These are phyloP conservation scores for Zosterops lateralis DNA, from an alignment of 2,113 vertebrate species.

Conservation along the genomic window DNA sequence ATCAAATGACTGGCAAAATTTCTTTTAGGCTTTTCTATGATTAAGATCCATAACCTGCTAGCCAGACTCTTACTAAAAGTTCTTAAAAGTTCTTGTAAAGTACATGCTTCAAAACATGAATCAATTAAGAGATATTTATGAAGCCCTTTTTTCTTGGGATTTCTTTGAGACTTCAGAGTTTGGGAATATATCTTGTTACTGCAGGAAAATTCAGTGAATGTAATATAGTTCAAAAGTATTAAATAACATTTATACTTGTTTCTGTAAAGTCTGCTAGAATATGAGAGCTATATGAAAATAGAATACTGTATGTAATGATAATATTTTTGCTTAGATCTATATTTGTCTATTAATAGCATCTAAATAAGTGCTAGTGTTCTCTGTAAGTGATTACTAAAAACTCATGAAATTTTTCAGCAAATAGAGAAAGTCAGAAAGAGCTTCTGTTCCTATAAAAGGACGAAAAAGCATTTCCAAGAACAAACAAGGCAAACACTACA, in stretches of 20 bases:
- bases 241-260: neutral
- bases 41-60: neutral
- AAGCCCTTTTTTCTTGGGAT: neutral
- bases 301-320: neutral
- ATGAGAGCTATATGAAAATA: neutral
- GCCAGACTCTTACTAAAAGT: neutral
- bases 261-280: neutral
- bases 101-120: accelerated
- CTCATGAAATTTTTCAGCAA: neutral
- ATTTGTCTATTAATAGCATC: neutral
- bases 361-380: neutral
- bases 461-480: neutral
- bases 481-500: neutral
- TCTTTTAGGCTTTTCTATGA: neutral
- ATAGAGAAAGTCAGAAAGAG: neutral
- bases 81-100: neutral
- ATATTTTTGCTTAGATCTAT: neutral
- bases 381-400: neutral
- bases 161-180: neutral
- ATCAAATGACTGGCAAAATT: neutral
- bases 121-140: neutral
- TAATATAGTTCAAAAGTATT: neutral
- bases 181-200: neutral
- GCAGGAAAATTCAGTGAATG: neutral
- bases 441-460: neutral